Conservation (phyloP, 2,888 invertebrate genomes). For the Brachyopa scutellaris region DNA sequence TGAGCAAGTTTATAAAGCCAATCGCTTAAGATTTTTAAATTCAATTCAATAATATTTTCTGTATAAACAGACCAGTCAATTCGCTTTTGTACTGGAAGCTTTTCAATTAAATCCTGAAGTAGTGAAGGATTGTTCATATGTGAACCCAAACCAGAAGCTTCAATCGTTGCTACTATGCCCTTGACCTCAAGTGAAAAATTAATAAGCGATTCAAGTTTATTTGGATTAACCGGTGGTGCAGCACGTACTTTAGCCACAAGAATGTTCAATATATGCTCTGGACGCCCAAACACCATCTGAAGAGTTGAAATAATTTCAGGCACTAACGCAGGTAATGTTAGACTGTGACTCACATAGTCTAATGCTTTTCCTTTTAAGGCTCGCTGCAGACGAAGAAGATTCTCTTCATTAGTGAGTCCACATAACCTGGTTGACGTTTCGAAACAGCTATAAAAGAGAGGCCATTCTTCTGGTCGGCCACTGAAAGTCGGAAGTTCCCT, state of each 20-base stretch:
- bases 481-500: constrained; percentile 5
- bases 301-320: constrained; percentile 57
- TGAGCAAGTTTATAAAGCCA: constrained; percentile 51
- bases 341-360: constrained; percentile 52
- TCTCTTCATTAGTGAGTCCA: constrained; percentile 50
- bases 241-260: constrained; percentile 34
- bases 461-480: constrained; percentile 17
- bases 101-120: constrained; percentile 50
- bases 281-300: constrained; percentile 52
- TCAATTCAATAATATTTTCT: not conserved
- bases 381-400: constrained; percentile 46
- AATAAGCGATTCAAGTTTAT: constrained; percentile 42
- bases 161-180: constrained; percentile 55
- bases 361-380: constrained; percentile 43
- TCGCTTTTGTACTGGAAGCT: constrained; percentile 50
- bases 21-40: constrained; percentile 33
- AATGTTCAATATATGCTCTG: constrained; percentile 47
- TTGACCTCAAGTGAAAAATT: too few species aligned
- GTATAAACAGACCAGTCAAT: constrained; percentile 55
- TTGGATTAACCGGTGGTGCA: constrained; percentile 37
- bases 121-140: constrained; percentile 54
- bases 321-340: constrained; percentile 41
- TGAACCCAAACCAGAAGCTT: constrained; percentile 39
- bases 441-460: constrained; percentile 9
- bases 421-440: constrained; percentile 35